Evolutionary conservation across 2,797 vertebrate species (phyloP), one percentile per base, ranked within the genome.

Genomic region (Glyptemys insculpta): DNA sequence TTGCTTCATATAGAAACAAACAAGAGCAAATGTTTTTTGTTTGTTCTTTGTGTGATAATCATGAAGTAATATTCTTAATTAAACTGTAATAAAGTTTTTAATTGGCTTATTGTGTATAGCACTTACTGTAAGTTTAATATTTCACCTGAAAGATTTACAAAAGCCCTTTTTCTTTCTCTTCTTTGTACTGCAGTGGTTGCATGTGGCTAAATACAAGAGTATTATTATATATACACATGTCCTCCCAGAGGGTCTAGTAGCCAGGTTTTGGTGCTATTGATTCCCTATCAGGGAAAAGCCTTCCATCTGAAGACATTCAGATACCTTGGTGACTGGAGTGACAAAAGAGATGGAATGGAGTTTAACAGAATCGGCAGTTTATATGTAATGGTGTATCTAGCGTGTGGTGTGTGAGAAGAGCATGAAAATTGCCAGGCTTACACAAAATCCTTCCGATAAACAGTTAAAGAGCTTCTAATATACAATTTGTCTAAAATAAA

Each of bases 1-100:
- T 31, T 68, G 23, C 31, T 65, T 54, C 65, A 54, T 29, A 87
- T 44, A 81, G 52, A 52, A 90, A 91, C 23, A 90, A 90, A 72
- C 19, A 72, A 91, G 49, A 89, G 83, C 85, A 96, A 95, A 94
- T 88, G 78, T 81, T 96, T 94, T 65, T 72, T 68, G 59, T 62
- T 62, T 62, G 65, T 68, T 72, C n/a, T 21, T 68, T 95, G 23
- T 78, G 57, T 56, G 78, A 18, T 49, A 92, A 87, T 92, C 27
- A 0, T 93, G 91, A 96, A 96, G 90, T 95, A 15, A 65, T 94
- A 65, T 34, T 91, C 76, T 95, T 94, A 95, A 95, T 92, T 93
- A 91, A 90, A 92, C 56, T 72, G 78, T 76, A 96, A 93, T 94
- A 94, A 97, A 23, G 85, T 12, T 16, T 88, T 88, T 93, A 95